A percentile compares a stretch with the other conserved stretches of the same genome.
These are phyloP conservation scores for Zaprionus nigranus DNA, from an alignment of 1,140 invertebrate species.

Conservation along the genomic window DNA sequence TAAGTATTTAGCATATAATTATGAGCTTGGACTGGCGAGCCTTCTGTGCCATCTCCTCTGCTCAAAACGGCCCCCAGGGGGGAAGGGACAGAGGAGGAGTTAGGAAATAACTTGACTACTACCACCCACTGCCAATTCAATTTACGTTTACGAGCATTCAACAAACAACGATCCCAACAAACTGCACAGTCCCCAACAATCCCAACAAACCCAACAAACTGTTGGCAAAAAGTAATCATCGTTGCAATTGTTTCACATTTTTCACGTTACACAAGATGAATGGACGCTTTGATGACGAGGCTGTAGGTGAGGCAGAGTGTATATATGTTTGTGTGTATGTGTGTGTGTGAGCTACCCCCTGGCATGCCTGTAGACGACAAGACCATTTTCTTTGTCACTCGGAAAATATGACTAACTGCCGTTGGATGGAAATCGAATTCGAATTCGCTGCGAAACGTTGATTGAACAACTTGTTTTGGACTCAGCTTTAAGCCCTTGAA, in stretches of 20 bases:
- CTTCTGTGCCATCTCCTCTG: neutral
- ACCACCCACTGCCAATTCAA: conserved; percentile 73
- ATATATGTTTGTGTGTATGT: conserved; percentile 12
- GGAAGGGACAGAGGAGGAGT: neutral
- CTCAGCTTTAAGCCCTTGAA: conserved; percentile 59
- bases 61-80: neutral
- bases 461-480: conserved; percentile 44
- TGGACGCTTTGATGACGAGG: conserved; percentile 74
- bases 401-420: conserved; percentile 61
- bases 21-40: conserved; percentile 56
- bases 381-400: conserved; percentile 45
- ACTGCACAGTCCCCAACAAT: conserved; percentile 16
- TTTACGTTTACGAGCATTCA: conserved; percentile 72
- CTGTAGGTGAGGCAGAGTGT: conserved; percentile 17
- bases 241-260: conserved; percentile 82
- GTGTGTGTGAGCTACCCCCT: conserved; percentile 27
- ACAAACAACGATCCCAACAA: conserved; percentile 26
- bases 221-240: conserved; percentile 77
- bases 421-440: conserved; percentile 59
- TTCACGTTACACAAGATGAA: conserved; percentile 71
- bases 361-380: conserved; percentile 72
- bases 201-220: conserved; percentile 50
- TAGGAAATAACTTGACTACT: conserved; percentile 23
- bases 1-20: conserved; percentile 79
- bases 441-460: conserved; percentile 39